Evolutionary conservation across 2,113 vertebrate species (phyloP).

Genomic region (Dolichotis patagonum): DNA sequence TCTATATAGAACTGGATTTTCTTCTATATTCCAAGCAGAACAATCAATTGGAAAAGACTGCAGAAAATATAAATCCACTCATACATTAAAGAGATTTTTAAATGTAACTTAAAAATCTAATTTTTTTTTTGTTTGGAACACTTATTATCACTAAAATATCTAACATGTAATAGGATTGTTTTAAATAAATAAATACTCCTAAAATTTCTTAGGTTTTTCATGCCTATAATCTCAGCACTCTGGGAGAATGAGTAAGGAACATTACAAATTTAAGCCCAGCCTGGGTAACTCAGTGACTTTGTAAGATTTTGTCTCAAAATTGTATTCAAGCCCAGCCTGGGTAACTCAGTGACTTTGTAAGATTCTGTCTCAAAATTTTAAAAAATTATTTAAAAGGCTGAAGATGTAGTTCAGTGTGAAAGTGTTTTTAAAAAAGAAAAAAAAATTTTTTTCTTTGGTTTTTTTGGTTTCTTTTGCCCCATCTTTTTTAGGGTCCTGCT

Average conservation of each 20-base stretch:
- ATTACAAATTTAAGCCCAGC: neutral
- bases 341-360: neutral
- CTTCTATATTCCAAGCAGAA: constrained; percentile 24
- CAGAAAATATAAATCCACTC: constrained; percentile 42
- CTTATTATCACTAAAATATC: constrained; percentile 24
- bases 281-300: neutral
- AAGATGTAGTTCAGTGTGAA: neutral
- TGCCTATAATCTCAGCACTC: neutral
- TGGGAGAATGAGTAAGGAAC: neutral
- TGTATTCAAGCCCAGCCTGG: neutral
- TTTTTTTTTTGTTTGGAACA: neutral
- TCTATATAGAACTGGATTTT: neutral
- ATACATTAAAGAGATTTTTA: neutral
- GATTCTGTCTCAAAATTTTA: neutral
- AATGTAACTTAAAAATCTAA: constrained; percentile 13
- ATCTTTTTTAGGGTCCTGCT: neutral
- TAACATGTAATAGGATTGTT: neutral
- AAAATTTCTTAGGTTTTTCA: neutral
- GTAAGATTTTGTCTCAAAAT: neutral
- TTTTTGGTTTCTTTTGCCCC: neutral
- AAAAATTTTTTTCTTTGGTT: neutral
- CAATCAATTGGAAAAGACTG: neutral
- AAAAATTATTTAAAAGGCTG: neutral
- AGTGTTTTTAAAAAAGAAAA: neutral
- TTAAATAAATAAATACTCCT: neutral